These are phyloP conservation scores for Spilogale gracilis DNA, from an alignment of 2,113 vertebrate species.

Conservation along the genomic window DNA sequence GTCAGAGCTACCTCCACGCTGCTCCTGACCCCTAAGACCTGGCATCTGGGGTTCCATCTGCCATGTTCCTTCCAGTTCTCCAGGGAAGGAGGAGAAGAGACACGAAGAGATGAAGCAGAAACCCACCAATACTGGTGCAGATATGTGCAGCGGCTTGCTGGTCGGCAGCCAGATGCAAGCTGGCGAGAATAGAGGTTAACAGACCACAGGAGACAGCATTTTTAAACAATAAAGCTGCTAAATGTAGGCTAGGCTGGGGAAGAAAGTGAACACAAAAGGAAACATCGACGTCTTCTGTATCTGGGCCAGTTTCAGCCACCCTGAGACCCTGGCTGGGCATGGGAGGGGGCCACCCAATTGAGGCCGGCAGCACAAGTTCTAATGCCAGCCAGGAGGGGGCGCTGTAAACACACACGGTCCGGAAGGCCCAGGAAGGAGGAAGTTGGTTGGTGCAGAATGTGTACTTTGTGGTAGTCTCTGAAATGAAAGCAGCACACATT, in stretches of 20 bases:
- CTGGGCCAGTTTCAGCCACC: background rate
- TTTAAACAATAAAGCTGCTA: slow-evolving; percentile 58
- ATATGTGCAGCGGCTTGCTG: background rate
- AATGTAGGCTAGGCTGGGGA: slow-evolving; percentile 23
- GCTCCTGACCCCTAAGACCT: background rate
- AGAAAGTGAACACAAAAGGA: background rate
- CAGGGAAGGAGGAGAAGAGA: background rate
- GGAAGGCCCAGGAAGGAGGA: slow-evolving; percentile 62
- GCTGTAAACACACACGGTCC: background rate
- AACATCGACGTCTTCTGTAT: background rate
- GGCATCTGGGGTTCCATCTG: background rate
- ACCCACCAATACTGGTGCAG: background rate
- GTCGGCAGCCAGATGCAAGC: background rate
- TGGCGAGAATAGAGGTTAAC: slow-evolving; percentile 22
- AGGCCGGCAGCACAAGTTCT: background rate
- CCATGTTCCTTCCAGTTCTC: background rate
- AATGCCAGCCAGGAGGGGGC: slow-evolving; percentile 31
- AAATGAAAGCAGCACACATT: background rate
- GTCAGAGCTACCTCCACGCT: background rate
- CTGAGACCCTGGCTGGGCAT: background rate
- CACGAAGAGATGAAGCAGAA: background rate
- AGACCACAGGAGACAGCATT: slow-evolving; percentile 56
- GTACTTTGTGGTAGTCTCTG: slow-evolving; percentile 48
- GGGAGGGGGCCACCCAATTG: no score
- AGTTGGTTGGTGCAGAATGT: background rate